phyloP scores from a whole-genome alignment of 2,888 invertebrate species.

The Willowsia nigromaculata region DNA sequence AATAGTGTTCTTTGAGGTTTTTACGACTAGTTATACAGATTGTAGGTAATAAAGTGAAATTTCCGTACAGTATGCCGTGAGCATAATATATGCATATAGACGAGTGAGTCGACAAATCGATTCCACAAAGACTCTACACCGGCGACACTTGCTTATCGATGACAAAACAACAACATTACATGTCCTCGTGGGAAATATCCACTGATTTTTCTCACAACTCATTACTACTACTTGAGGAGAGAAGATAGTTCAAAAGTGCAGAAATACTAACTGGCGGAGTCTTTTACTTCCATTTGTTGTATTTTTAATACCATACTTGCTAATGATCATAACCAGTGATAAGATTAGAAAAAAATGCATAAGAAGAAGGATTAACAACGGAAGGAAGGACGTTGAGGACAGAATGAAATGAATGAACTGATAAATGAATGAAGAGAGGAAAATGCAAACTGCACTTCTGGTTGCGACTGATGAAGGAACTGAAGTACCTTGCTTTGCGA shows the following conservation, averaged over 20 bases:
- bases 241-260: neutral
- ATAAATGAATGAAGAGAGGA: conserved; percentile 6
- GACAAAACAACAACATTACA: conserved; percentile 21
- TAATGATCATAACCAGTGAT: neutral
- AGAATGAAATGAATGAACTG: conserved; percentile 6
- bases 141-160: conserved; percentile 37
- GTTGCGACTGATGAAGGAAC: conserved; percentile 13
- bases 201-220: conserved; percentile 35
- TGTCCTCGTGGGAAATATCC: conserved; percentile 51
- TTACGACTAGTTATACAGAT: conserved; percentile 9
- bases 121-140: neutral
- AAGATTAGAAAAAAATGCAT: conserved; percentile 34
- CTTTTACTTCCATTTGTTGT: neutral
- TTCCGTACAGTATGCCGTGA: neutral
- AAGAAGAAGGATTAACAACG: conserved; percentile 26
- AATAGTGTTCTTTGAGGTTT: neutral
- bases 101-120: neutral
- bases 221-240: neutral
- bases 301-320: neutral
- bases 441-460: conserved; percentile 33
- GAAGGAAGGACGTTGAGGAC: conserved; percentile 31
- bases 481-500: conserved; percentile 19
- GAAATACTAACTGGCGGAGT: neutral
- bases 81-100: neutral
- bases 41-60: conserved; percentile 54